These are phyloP conservation scores for Meghimatium bilineatum DNA, from an alignment of 2,888 invertebrate genomes.

Conservation along the genomic window DNA sequence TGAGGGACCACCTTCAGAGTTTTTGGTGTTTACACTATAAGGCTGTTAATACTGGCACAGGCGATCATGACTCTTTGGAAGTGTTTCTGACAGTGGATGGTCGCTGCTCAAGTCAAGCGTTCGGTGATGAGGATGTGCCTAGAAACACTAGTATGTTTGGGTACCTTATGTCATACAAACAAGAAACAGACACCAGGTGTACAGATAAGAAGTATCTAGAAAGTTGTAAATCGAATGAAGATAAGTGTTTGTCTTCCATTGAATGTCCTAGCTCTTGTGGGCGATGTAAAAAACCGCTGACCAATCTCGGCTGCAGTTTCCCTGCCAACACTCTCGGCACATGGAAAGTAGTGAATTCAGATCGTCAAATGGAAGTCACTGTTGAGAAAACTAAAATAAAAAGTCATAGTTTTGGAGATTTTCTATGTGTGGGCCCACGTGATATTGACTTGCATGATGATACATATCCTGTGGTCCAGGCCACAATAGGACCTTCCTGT, in stretches of 20 bases:
- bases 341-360: conserved; percentile 10
- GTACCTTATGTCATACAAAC: not conserved
- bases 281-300: not conserved
- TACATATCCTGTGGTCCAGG: conserved; percentile 22
- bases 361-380: not conserved
- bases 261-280: conserved; percentile 35
- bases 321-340: not conserved
- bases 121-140: conserved; percentile 26
- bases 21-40: conserved; percentile 42
- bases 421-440: not conserved
- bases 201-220: conserved; percentile 5
- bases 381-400: not conserved
- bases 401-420: conserved; percentile 11
- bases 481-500: not conserved
- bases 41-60: not conserved
- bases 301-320: conserved; percentile 3
- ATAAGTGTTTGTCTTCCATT: conserved; percentile 23
- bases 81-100: conserved; percentile 35
- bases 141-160: conserved; percentile 36
- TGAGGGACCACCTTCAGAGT: not conserved
- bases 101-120: conserved; percentile 25
- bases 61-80: not conserved
- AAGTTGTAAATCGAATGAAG: conserved; percentile 7
- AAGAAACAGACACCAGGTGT: conserved; percentile 3
- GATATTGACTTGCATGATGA: not conserved